Percentiles rank a stretch among this genome's conserved stretches.
Evolutionary conservation across 2,888 invertebrate genomes (phyloP).

Genomic region (Xestia xanthographa): DNA sequence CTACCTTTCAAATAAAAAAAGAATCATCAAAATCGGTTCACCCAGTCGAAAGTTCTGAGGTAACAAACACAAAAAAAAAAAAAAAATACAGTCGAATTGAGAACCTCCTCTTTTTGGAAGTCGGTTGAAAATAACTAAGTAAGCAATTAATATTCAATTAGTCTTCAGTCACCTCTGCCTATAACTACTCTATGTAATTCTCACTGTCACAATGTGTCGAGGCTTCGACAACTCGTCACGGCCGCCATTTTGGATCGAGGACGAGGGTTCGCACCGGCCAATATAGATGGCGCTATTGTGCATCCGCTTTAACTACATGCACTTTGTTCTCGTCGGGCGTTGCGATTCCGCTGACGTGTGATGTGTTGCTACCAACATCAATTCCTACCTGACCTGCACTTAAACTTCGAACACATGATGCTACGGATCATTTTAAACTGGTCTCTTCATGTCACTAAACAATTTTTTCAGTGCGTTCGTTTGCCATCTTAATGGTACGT

Average conservation of each 20-base stretch:
- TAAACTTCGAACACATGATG: slow-evolving; percentile 38
- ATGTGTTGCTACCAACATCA: slow-evolving; percentile 81
- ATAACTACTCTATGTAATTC: slow-evolving; percentile 56
- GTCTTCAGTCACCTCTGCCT: slow-evolving; percentile 12
- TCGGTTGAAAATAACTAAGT: no score
- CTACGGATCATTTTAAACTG: slow-evolving; percentile 73
- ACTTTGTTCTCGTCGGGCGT: slow-evolving; percentile 83
- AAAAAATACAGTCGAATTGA: no score
- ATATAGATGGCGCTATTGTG: slow-evolving; percentile 85
- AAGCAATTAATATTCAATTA: slow-evolving; percentile 5
- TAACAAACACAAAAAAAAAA: no score
- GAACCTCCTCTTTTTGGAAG: no score
- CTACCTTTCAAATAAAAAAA: no score
- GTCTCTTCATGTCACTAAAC: slow-evolving; percentile 69
- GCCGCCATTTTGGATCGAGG: slow-evolving; percentile 76
- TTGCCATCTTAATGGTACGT: slow-evolving; percentile 44
- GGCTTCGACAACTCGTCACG: slow-evolving; percentile 69
- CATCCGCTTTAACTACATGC: slow-evolving; percentile 84
- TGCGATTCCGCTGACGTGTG: slow-evolving; percentile 86
- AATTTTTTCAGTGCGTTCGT: slow-evolving; percentile 64
- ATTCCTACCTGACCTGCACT: slow-evolving; percentile 68
- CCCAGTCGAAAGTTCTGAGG: no score
- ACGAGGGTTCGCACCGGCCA: slow-evolving; percentile 70
- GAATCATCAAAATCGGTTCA: no score
- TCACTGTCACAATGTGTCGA: slow-evolving; percentile 72